phyloP scores from a whole-genome alignment of 2,797 vertebrate genomes.

The Tangara arthus region DNA sequence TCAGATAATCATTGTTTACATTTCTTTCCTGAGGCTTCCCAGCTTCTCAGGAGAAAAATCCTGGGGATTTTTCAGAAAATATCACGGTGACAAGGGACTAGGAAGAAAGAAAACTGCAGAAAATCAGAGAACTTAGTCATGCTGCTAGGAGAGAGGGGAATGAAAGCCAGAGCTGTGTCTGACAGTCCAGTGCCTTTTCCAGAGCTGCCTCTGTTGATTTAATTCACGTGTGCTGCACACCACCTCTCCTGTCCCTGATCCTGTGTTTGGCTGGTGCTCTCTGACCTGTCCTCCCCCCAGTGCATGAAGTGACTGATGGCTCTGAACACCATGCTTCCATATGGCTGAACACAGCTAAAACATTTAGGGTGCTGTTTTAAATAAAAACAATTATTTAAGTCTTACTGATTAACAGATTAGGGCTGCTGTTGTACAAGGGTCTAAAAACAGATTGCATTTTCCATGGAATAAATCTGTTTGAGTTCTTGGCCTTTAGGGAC shows the following conservation, averaged over 20 bases:
- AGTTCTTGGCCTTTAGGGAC: not conserved
- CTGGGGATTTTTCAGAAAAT: no score
- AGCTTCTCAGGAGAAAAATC: no score
- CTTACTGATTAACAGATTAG: conserved; percentile 1
- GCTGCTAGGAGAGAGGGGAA: not conserved
- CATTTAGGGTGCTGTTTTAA: not conserved
- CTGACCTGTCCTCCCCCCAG: not conserved
- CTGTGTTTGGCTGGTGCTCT: not conserved
- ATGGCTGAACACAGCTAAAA: not conserved
- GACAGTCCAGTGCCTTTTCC: not conserved
- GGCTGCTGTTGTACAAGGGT: not conserved
- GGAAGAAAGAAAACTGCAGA: not conserved
- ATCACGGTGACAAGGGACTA: not conserved
- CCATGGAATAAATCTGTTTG: not conserved
- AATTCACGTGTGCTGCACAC: accelerated
- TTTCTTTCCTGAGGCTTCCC: no score
- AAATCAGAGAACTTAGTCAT: not conserved
- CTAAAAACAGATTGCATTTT: not conserved
- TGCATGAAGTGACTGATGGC: not conserved
- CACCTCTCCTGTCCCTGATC: not conserved
- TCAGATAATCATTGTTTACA: no score
- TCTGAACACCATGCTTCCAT: not conserved
- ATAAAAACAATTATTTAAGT: not conserved
- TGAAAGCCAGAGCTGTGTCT: not conserved
- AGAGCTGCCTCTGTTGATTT: not conserved